phyloP scores from a whole-genome alignment of 1,140 invertebrate species.

The Brachionus sp. region DNA sequence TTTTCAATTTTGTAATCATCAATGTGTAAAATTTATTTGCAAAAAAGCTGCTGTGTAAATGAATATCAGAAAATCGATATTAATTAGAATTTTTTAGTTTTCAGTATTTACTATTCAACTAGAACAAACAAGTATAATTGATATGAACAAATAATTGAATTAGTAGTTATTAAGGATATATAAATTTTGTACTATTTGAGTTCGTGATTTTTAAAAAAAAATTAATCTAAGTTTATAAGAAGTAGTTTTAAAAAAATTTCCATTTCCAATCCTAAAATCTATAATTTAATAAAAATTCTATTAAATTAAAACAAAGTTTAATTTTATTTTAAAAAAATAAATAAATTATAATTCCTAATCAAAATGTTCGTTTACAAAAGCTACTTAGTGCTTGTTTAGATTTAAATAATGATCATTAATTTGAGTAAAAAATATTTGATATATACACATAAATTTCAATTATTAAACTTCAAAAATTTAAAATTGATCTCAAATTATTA shows the following conservation, averaged over 20 bases:
- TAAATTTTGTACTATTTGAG: background rate
- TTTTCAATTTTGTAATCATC: too few species aligned
- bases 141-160: background rate
- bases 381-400: background rate
- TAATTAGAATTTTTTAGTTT: background rate
- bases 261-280: too few species aligned
- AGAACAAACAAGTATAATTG: background rate
- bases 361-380: background rate
- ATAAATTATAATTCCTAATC: background rate
- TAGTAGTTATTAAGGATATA: background rate
- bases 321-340: too few species aligned
- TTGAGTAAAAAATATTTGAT: background rate
- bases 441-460: background rate
- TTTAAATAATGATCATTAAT: background rate
- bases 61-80: slow-evolving; percentile 22
- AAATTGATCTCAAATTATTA: background rate
- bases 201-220: background rate
- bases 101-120: background rate
- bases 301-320: too few species aligned
- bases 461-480: background rate
- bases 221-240: too few species aligned
- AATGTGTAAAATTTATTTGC: background rate
- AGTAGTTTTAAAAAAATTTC: too few species aligned
- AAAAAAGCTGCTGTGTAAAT: background rate
- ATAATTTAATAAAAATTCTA: too few species aligned